phyloP scores from a whole-genome alignment of 2,113 vertebrate species.

The Delphinus delphis region DNA sequence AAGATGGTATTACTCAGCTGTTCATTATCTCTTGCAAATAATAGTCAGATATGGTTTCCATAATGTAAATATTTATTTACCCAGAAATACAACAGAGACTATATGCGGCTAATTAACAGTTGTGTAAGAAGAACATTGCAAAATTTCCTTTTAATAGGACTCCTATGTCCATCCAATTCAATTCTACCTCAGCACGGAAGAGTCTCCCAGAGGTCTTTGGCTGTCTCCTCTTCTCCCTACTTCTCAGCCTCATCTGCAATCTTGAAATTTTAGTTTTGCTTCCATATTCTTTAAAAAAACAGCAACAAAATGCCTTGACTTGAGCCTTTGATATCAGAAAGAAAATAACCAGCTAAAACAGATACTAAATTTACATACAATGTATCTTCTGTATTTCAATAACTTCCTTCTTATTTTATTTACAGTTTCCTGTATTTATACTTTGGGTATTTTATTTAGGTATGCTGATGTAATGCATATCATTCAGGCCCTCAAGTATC shows the following conservation, averaged over 20 bases:
- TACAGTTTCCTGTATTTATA: background rate
- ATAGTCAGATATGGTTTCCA: slow-evolving; percentile 44
- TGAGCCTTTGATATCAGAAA: background rate
- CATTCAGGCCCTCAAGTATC: background rate
- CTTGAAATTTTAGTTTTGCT: background rate
- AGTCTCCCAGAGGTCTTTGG: background rate
- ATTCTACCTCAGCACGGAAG: too few species aligned
- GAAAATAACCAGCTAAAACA: background rate
- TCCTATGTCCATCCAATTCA: background rate
- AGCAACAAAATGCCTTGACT: background rate
- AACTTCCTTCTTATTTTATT: background rate
- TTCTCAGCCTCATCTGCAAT: background rate
- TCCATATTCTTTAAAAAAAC: background rate
- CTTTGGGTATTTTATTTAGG: background rate
- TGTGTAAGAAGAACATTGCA: background rate
- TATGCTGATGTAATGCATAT: background rate
- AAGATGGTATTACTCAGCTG: slow-evolving; percentile 59
- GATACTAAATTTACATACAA: background rate
- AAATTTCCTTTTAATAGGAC: background rate
- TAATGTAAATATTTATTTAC: slow-evolving; percentile 51
- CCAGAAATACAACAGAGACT: background rate
- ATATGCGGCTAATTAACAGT: background rate
- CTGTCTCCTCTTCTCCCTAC: background rate
- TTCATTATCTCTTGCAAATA: slow-evolving; percentile 70
- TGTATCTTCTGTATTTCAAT: background rate